These are phyloP conservation scores for Papilio polyxenes DNA, from an alignment of 1,140 invertebrate species.

Conservation along the genomic window DNA sequence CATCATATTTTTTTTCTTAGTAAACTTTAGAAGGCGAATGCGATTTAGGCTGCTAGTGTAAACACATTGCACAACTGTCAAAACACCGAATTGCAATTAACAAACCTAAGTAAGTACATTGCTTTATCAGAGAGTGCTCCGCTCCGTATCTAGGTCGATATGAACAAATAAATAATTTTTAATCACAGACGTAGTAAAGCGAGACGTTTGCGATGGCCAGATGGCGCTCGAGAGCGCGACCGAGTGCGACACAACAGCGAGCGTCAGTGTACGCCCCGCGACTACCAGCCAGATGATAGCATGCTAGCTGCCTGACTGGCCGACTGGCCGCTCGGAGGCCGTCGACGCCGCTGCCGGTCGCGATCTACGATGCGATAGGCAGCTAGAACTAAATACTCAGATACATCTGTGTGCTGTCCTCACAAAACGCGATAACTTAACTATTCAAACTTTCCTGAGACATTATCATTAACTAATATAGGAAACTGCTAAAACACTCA, in stretches of 20 bases:
- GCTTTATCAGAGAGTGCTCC: conserved; percentile 53
- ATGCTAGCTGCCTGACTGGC: background rate
- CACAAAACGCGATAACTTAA: too few relatives aligned
- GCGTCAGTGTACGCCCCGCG: background rate
- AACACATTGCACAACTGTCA: background rate
- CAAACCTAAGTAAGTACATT: background rate
- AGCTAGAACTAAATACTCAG: too few relatives aligned
- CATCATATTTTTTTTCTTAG: background rate
- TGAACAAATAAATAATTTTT: conserved; percentile 50
- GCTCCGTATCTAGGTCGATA: conserved; percentile 45
- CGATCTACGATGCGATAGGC: too few relatives aligned
- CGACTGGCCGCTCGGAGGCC: background rate
- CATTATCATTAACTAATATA: too few relatives aligned
- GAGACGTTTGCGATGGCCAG: background rate
- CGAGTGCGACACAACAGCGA: background rate
- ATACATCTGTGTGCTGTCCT: too few relatives aligned
- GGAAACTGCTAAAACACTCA: too few relatives aligned
- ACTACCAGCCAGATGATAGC: background rate
- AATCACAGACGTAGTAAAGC: conserved; percentile 64
- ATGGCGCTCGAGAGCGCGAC: background rate
- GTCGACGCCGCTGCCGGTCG: background rate
- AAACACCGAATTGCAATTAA: background rate
- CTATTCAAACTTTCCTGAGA: too few relatives aligned
- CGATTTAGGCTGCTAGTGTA: background rate
- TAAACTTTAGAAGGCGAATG: background rate